Evolutionary conservation across 2,888 invertebrate genomes (phyloP).

Genomic region (Fragum fragum): DNA sequence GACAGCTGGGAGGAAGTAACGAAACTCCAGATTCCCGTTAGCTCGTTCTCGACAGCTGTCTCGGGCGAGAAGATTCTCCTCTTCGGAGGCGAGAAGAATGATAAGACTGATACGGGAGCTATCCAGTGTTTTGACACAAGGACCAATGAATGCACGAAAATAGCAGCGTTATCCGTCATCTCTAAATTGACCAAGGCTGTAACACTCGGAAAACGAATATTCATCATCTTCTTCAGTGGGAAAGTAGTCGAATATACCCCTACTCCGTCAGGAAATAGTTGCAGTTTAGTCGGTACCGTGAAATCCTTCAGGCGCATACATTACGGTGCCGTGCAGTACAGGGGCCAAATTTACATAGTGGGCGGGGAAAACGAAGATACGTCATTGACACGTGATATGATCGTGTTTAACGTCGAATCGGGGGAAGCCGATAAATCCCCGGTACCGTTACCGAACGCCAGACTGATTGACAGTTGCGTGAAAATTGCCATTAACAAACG

Average conservation of each 20-base stretch:
- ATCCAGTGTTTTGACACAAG: constrained; percentile 81
- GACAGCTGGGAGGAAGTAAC: constrained; percentile 75
- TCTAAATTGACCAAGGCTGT: constrained; percentile 80
- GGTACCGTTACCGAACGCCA: constrained; percentile 78
- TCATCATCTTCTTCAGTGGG: constrained; percentile 80
- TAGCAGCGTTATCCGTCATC: constrained; percentile 75
- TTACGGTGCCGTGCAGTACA: constrained; percentile 79
- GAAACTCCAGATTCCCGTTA: constrained; percentile 74
- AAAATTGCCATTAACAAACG: constrained; percentile 78
- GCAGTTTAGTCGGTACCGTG: constrained; percentile 74
- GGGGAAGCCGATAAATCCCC: constrained; percentile 73
- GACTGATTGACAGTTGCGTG: constrained; percentile 80
- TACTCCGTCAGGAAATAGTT: constrained; percentile 64
- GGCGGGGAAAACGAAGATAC: constrained; percentile 79
- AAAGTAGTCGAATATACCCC: constrained; percentile 75
- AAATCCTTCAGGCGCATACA: constrained; percentile 80
- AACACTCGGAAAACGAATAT: constrained; percentile 75
- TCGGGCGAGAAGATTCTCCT: constrained; percentile 77
- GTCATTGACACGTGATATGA: constrained; percentile 77
- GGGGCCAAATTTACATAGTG: constrained; percentile 76
- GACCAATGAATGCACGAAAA: constrained; percentile 71
- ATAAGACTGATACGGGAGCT: constrained; percentile 77
- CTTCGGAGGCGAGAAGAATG: constrained; percentile 81
- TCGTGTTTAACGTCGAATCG: constrained; percentile 74
- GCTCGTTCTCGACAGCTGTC: constrained; percentile 80